Conservation (phyloP, 1,140 invertebrate species). For the Andrena cerasifolii region DNA sequence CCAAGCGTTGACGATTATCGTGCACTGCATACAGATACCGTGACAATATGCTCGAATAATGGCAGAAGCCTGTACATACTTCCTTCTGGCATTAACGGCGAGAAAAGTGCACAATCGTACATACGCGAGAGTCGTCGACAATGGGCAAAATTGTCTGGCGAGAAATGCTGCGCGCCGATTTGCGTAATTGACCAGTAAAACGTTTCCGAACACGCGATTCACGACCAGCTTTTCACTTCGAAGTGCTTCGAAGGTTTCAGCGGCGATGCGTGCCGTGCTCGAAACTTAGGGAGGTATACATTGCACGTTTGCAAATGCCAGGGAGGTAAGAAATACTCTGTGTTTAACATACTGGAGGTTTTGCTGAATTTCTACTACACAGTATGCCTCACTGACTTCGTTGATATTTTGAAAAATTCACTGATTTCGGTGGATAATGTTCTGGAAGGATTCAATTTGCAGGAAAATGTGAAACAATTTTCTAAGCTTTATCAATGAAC, state of each 20-base stretch:
- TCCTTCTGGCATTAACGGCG: not conserved
- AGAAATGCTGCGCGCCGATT: conserved; percentile 1
- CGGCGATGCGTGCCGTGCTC: not conserved
- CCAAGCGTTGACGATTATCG: too few species aligned
- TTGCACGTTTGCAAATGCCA: too few species aligned
- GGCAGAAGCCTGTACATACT: not conserved
- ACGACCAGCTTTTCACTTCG: conserved; percentile 17
- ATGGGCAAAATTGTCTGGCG: not conserved
- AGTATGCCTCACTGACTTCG: too few species aligned
- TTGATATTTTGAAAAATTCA: too few species aligned
- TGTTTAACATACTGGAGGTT: too few species aligned
- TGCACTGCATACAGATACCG: not conserved
- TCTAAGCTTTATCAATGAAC: too few species aligned
- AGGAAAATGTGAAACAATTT: too few species aligned
- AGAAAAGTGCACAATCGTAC: not conserved
- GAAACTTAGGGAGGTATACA: too few species aligned
- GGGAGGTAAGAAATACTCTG: too few species aligned
- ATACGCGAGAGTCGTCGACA: not conserved
- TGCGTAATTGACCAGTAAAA: conserved; percentile 31
- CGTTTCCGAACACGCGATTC: conserved; percentile 16
- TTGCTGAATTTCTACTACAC: too few species aligned
- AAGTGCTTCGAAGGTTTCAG: not conserved
- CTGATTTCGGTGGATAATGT: too few species aligned
- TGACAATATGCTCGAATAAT: not conserved
- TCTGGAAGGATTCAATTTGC: too few species aligned